phyloP scores from a whole-genome alignment of 53 echinoderm and acorn worm species.

The Luidia sarsii region DNA sequence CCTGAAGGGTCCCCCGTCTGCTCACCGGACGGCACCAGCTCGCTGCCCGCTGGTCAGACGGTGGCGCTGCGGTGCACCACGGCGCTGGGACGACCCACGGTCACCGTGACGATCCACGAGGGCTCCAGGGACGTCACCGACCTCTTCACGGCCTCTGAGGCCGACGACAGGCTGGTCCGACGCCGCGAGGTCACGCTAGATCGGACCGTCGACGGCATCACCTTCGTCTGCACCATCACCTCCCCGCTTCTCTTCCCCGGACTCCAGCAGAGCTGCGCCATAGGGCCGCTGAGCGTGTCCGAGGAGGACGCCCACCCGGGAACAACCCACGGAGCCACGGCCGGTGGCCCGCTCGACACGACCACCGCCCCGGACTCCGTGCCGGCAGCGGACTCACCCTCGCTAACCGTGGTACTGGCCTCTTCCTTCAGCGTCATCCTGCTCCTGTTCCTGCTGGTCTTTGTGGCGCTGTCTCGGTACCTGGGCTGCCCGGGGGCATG shows the following conservation, averaged over 20 bases:
- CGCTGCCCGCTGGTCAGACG: neutral
- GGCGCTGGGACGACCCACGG: neutral
- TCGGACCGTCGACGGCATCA: neutral
- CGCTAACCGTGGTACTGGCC: neutral
- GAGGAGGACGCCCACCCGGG: too few species aligned
- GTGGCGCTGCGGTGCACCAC: constrained; percentile 9
- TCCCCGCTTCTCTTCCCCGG: constrained; percentile 19
- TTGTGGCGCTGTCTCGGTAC: too few species aligned
- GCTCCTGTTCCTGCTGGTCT: neutral
- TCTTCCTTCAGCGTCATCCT: neutral
- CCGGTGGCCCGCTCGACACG: too few species aligned
- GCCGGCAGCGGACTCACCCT: too few species aligned
- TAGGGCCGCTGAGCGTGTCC: neutral
- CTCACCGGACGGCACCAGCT: neutral
- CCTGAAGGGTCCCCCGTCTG: constrained; percentile 3
- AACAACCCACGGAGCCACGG: too few species aligned
- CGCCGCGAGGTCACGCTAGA: neutral
- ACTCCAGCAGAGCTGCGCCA: neutral
- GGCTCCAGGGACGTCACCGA: constrained; percentile 8
- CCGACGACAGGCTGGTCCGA: neutral
- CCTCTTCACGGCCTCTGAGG: constrained; percentile 13
- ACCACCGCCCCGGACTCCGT: neutral
- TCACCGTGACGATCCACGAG: neutral
- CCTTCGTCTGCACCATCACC: constrained; percentile 10
- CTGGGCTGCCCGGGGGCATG: too few species aligned